phyloP scores from a whole-genome alignment of 2,888 invertebrate species.

The Fragum sueziense region DNA sequence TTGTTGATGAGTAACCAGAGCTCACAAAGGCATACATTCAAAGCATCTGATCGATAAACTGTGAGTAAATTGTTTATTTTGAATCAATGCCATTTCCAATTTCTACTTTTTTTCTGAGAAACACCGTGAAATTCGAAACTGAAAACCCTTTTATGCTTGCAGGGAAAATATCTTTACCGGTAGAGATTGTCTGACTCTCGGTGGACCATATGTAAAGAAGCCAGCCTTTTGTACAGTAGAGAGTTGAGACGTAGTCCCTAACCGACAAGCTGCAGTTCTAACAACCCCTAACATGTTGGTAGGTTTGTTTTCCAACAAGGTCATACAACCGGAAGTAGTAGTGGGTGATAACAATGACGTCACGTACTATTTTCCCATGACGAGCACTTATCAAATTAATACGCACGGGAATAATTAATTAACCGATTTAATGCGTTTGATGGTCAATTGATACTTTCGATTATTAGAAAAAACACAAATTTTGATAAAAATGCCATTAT shows the following conservation, averaged over 20 bases:
- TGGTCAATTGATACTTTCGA: not conserved
- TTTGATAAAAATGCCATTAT: not conserved
- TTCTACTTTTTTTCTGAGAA: too few species aligned
- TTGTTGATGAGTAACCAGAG: too few species aligned
- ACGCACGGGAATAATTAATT: constrained; percentile 42
- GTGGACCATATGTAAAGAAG: not conserved
- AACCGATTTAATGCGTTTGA: not conserved
- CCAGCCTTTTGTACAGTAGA: not conserved
- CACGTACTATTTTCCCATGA: constrained; percentile 60
- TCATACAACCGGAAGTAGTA: constrained; percentile 47
- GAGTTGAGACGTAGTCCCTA: constrained; percentile 33
- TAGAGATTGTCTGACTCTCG: not conserved
- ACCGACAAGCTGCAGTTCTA: constrained; percentile 28
- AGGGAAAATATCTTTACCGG: too few species aligned
- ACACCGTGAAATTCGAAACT: too few species aligned
- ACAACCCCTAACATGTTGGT: constrained; percentile 24
- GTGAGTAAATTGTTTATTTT: too few species aligned
- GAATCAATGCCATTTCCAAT: too few species aligned
- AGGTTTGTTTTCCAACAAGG: constrained; percentile 23
- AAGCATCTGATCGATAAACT: too few species aligned
- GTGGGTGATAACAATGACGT: constrained; percentile 52
- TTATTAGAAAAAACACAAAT: not conserved
- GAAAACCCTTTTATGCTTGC: too few species aligned
- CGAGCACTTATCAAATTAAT: constrained; percentile 25
- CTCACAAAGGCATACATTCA: too few species aligned